Evolutionary conservation across 1,140 invertebrate genomes (phyloP).

Genomic region (Colletes latitarsis): DNA sequence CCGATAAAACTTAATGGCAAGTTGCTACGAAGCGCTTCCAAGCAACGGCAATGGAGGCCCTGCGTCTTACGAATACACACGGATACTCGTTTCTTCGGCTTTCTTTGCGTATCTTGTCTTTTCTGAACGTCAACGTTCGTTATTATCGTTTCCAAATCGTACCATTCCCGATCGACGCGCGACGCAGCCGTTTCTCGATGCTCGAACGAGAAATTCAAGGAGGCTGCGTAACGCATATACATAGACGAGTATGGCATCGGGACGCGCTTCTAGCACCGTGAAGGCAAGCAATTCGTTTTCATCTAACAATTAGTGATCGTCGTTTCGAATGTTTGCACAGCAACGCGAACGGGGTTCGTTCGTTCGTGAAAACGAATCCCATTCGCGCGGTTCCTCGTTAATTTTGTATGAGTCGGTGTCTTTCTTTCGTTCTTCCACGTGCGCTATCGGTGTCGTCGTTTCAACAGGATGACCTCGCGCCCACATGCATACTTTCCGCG

Average conservation of each 20-base stretch:
- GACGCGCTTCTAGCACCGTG: conserved; percentile 42
- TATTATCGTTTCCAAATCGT: too few species aligned
- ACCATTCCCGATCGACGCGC: too few species aligned
- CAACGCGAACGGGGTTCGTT: too few species aligned
- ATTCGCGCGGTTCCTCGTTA: background rate
- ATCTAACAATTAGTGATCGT: background rate
- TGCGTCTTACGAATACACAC: conserved; percentile 13
- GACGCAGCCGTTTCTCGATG: background rate
- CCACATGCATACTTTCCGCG: background rate
- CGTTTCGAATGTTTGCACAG: too few species aligned
- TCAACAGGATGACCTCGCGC: background rate
- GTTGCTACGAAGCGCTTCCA: conserved; percentile 38
- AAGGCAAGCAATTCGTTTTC: conserved; percentile 27
- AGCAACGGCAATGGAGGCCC: conserved; percentile 14
- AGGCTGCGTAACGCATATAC: background rate
- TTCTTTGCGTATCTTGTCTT: background rate
- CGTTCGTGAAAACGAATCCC: background rate
- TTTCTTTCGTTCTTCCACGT: background rate
- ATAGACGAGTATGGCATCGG: conserved; percentile 24
- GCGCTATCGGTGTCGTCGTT: background rate
- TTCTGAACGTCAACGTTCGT: too few species aligned
- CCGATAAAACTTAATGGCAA: conserved; percentile 48
- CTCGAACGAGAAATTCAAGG: background rate
- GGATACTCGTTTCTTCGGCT: background rate
- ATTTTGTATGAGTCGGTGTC: conserved; percentile 21